Evolutionary conservation across 2,888 invertebrate species (phyloP).

Genomic region (Drosophila fulvimacula): DNA sequence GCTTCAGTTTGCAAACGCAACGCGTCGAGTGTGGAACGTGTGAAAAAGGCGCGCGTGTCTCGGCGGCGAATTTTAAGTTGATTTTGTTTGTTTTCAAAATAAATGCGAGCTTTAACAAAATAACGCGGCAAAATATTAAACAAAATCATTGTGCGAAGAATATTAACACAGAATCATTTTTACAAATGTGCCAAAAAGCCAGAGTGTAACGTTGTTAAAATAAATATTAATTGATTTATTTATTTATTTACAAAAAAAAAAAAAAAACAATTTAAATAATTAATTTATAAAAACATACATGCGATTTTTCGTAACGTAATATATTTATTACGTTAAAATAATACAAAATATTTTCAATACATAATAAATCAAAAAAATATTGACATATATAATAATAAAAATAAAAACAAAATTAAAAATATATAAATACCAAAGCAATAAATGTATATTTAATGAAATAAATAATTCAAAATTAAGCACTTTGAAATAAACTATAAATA

Average conservation of each 20-base stretch:
- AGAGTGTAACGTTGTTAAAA: conserved; percentile 24
- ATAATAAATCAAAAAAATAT: too few relatives aligned
- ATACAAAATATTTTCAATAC: too few relatives aligned
- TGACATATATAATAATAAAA: too few relatives aligned
- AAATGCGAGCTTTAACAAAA: conserved; percentile 23
- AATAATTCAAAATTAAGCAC: too few relatives aligned
- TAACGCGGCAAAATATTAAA: conserved; percentile 54
- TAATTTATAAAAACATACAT: background rate
- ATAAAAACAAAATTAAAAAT: too few relatives aligned
- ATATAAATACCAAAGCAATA: too few relatives aligned
- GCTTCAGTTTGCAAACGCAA: conserved; percentile 39
- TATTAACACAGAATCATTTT: background rate
- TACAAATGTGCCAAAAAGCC: conserved; percentile 14
- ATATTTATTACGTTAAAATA: too few relatives aligned
- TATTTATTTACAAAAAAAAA: too few relatives aligned
- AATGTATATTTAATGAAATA: too few relatives aligned
- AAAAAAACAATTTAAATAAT: background rate
- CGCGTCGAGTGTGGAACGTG: conserved; percentile 44
- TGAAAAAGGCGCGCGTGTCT: conserved; percentile 2
- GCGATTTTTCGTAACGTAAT: too few relatives aligned
- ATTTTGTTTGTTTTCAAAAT: conserved; percentile 52
- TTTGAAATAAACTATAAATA: too few relatives aligned
- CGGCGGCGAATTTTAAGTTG: conserved; percentile 43
- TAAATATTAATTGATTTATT: background rate
- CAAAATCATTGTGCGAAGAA: background rate